Evolutionary conservation across 2,113 vertebrate species (phyloP), one percentile per base, ranked within the genome.

Genomic region (Zootoca vivipara): DNA sequence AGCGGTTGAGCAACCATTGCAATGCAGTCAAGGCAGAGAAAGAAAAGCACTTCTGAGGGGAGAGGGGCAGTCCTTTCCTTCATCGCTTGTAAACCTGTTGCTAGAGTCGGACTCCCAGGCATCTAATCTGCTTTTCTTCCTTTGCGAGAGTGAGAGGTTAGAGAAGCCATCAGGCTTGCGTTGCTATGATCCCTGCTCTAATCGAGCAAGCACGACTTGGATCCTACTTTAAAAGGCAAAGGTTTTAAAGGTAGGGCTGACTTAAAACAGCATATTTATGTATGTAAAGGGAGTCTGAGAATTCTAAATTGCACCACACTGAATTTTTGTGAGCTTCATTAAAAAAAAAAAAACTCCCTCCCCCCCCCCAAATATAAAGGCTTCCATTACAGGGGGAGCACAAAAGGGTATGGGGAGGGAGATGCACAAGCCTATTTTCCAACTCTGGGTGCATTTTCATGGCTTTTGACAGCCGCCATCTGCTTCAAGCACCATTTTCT

Each of bases 71-170:
- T n/a, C 33, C 38, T 26, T 88, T 91, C 72, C 88, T 84, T 15
- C 86, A 1, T 26, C 75, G 89, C 89, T 86, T 92, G 89, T 93
- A 90, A 93, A 92, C 88, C 91, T 33, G n/a, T 0, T 89, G 72
- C 0, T 10, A 89, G 83, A 85, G 56, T 91, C 92, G 93, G 87
- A 92, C 85, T 90, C 87, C 92, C 93, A 92, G 67, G 87, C 20
- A 75, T 6, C 0, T 95, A 95, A 95, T 94, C 93, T 78, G 89
- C 94, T 94, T 96, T 96, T 87, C 93, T 82, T 88, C 92, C 87
- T 75, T 52, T 20, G 83, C 80, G 90, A 92, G 89, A 10, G 26
- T 81, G 88, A 91, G 94, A 91, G 84, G 92, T 90, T 92, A 94
- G 35, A 89, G 26, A 7, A 24, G 83, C 87, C 91, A 94, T 88